Percentiles rank a stretch among this genome's conserved stretches.
These are phyloP conservation scores for Neoascia interrupta DNA, from an alignment of 2,888 invertebrate species.

Conservation along the genomic window DNA sequence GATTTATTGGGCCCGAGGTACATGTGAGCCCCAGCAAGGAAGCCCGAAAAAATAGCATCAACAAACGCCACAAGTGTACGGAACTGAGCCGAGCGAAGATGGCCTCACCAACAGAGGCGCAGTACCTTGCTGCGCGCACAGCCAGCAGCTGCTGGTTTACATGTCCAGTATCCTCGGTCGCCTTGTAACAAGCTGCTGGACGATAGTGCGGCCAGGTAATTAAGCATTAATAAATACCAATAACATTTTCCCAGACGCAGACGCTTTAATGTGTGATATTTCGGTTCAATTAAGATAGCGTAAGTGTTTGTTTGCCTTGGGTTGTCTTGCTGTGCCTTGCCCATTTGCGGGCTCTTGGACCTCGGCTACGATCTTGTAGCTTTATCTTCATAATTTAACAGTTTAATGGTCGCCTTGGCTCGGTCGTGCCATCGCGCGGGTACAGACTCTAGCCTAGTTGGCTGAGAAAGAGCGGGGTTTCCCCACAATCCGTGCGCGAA, in stretches of 20 bases:
- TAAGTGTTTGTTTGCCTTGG: conserved; percentile 67
- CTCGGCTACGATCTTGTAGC: conserved; percentile 42
- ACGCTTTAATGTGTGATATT: conserved; percentile 61
- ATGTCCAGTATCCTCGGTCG: conserved; percentile 13
- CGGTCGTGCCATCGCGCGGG: conserved; percentile 29
- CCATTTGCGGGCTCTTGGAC: conserved; percentile 31
- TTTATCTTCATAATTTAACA: conserved; percentile 56
- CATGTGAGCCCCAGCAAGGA: too few species aligned
- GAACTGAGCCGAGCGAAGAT: too few species aligned
- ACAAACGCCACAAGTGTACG: too few species aligned
- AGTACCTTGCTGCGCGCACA: not conserved
- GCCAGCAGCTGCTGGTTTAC: conserved; percentile 21
- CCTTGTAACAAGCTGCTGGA: conserved; percentile 17
- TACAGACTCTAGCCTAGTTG: conserved; percentile 9
- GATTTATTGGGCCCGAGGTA: too few species aligned
- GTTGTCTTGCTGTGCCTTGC: too few species aligned
- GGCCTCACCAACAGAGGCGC: too few species aligned
- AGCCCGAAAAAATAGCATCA: too few species aligned
- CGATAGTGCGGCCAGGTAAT: conserved; percentile 47
- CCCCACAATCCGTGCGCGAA: conserved; percentile 19
- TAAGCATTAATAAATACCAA: conserved; percentile 67
- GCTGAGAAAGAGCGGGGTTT: not conserved
- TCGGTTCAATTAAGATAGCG: conserved; percentile 67
- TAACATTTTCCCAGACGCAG: conserved; percentile 56
- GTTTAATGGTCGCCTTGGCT: conserved; percentile 49